Evolutionary conservation across 2,888 invertebrate genomes (phyloP).

Genomic region (Trichogramma evanescens): DNA sequence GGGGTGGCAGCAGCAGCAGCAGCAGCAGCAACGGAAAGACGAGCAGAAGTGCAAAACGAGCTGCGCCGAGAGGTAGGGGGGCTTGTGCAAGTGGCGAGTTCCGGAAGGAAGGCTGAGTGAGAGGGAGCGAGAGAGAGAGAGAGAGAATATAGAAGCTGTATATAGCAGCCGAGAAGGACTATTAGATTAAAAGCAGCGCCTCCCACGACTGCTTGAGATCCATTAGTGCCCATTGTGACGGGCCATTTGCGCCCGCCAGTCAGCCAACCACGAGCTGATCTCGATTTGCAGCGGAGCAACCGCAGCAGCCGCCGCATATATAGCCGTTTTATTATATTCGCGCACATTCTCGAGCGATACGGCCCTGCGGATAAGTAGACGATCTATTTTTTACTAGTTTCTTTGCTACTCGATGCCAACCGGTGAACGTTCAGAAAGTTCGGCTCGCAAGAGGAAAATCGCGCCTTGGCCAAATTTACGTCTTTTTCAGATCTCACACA

Average conservation of each 20-base stretch:
- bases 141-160: conserved; percentile 28
- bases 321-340: too few relatives aligned
- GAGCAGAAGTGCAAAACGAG: neutral
- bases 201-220: conserved; percentile 48
- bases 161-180: conserved; percentile 41
- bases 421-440: too few relatives aligned
- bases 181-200: conserved; percentile 49
- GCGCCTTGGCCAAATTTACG: too few relatives aligned
- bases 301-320: conserved; percentile 22
- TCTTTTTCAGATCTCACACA: too few relatives aligned
- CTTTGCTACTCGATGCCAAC: too few relatives aligned
- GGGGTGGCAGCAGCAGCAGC: neutral
- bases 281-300: conserved; percentile 26
- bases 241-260: conserved; percentile 43
- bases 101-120: conserved; percentile 18
- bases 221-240: conserved; percentile 48
- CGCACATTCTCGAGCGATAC: too few relatives aligned
- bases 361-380: too few relatives aligned
- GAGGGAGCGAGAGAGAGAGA: too few relatives aligned
- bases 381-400: too few relatives aligned
- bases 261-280: conserved; percentile 9
- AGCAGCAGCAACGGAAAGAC: neutral
- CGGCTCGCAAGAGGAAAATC: too few relatives aligned
- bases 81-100: conserved; percentile 4
- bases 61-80: neutral